Percentiles rank a stretch among this genome's conserved stretches.
Evolutionary conservation across 2,888 invertebrate species (phyloP).

Genomic region (Lampropteryx suffumata): DNA sequence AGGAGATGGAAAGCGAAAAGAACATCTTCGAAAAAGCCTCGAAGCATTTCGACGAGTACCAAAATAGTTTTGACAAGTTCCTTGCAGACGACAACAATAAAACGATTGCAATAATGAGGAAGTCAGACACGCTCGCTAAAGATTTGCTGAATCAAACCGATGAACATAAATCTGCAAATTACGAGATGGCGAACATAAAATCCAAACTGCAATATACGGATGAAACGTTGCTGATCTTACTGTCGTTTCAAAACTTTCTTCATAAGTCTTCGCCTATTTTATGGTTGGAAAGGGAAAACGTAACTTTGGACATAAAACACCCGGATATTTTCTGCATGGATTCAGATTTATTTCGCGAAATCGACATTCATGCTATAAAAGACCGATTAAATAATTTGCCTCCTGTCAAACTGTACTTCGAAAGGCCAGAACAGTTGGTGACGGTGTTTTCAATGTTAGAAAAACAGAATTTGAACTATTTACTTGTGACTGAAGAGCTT

Average conservation of each 20-base stretch:
- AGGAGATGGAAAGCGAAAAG: slow-evolving; percentile 67
- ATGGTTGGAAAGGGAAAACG: slow-evolving; percentile 64
- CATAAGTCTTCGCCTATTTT: slow-evolving; percentile 68
- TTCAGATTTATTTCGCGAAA: slow-evolving; percentile 58
- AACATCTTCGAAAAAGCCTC: slow-evolving; percentile 61
- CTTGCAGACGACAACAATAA: slow-evolving; percentile 73
- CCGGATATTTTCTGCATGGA: slow-evolving; percentile 58
- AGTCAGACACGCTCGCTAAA: slow-evolving; percentile 67
- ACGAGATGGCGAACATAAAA: slow-evolving; percentile 66
- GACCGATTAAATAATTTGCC: slow-evolving; percentile 53
- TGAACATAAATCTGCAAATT: slow-evolving; percentile 65
- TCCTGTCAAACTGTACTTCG: slow-evolving; percentile 65
- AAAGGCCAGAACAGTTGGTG: slow-evolving; percentile 62
- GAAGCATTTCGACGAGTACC: slow-evolving; percentile 69
- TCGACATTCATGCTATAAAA: slow-evolving; percentile 49
- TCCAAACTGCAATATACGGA: slow-evolving; percentile 73
- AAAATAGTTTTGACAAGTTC: slow-evolving; percentile 74
- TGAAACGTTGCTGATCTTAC: slow-evolving; percentile 66
- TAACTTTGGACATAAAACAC: slow-evolving; percentile 50
- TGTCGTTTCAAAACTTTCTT: slow-evolving; percentile 72
- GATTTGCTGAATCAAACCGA: slow-evolving; percentile 65
- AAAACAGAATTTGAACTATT: slow-evolving; percentile 74
- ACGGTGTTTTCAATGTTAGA: slow-evolving; percentile 63
- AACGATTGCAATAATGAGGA: slow-evolving; percentile 74
- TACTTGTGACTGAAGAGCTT: slow-evolving; percentile 69